Evolutionary conservation across 2,888 invertebrate genomes (phyloP), one percentile per base, ranked within the genome.

Genomic region (Noctua fimbriata): DNA sequence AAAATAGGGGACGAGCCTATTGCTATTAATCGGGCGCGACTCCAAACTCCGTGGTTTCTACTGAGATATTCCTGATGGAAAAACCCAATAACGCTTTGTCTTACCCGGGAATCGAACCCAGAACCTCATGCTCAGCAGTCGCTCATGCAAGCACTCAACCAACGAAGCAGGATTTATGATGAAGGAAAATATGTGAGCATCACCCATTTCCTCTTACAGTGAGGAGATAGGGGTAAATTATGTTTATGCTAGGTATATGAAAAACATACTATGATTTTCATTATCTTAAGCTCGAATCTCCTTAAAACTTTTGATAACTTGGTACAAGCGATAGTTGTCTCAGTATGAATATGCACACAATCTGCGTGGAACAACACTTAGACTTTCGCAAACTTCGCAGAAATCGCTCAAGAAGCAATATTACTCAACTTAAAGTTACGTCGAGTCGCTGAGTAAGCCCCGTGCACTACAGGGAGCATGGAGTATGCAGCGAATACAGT

Each of bases 361-460:
- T 85, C 78, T 78, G 67, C 67, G 67, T 77, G 66, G 24, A 72
- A 76, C 73, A 77, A 76, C 83, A 81, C 52, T 81, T 73, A 75
- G 69, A 58, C 41, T 70, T 76, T 77, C 79, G 76, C 74, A 79
- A 87, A 87, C 78, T 87, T 79, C 32, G 60, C 36, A 52, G 83
- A 69, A 83, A 86, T 77, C 83, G 82, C 75, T 82, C 80, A 81
- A 78, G 81, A 81, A 82, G 76, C 83, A 69, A 79, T 88, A 88
- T 87, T 78, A 83, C 82, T 81, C 70, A 79, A 82, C 76, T 78
- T 58, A 74, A 88, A 88, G 80, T 88, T 82, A 73, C 76, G 47
- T 71, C 18, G 32, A 76, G 78, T 80, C 73, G 71, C 73, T 76
- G 76, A 81, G 76, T 82, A 83, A 85, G 82, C 76, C 72, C 73